These are phyloP conservation scores for Heteromormyrus szaboi DNA, from an alignment of 2,797 vertebrate species.

Conservation along the genomic window DNA sequence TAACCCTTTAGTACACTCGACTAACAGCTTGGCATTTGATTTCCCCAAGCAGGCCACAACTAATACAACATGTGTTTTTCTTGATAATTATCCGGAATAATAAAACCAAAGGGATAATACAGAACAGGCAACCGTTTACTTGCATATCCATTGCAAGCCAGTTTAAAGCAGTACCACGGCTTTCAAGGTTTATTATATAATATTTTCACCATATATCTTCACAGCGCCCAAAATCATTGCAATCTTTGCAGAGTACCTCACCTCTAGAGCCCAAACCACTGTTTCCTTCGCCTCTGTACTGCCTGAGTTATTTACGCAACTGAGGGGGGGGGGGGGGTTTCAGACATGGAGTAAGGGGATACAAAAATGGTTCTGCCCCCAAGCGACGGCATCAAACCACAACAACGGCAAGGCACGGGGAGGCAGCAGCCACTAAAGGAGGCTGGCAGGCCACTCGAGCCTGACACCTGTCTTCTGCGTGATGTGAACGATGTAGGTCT, in stretches of 20 bases:
- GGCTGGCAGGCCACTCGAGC: not conserved
- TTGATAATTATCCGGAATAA: not conserved
- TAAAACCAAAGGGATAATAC: not conserved
- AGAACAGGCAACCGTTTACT: not conserved
- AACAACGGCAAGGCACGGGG: not conserved
- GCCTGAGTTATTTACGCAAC: not conserved
- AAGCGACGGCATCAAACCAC: not conserved
- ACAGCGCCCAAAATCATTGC: not conserved
- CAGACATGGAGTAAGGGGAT: not conserved
- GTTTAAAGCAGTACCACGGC: not conserved
- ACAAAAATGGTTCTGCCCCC: not conserved
- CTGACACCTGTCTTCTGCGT: constrained; percentile 4
- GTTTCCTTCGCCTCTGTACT: not conserved
- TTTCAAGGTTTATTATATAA: not conserved
- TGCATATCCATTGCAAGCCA: not conserved
- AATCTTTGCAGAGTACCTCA: not conserved
- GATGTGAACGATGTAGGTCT: not conserved
- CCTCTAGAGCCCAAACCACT: not conserved
- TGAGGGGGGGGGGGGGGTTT: not conserved
- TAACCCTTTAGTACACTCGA: not conserved
- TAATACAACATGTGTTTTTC: not conserved
- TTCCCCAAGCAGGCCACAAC: not conserved
- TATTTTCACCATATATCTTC: not conserved
- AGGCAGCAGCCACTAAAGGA: not conserved
- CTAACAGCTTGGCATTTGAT: not conserved